A percentile compares a stretch with the other conserved stretches of the same genome.
Conservation (phyloP, 1,140 invertebrate species). For the Penaeus indicus region DNA sequence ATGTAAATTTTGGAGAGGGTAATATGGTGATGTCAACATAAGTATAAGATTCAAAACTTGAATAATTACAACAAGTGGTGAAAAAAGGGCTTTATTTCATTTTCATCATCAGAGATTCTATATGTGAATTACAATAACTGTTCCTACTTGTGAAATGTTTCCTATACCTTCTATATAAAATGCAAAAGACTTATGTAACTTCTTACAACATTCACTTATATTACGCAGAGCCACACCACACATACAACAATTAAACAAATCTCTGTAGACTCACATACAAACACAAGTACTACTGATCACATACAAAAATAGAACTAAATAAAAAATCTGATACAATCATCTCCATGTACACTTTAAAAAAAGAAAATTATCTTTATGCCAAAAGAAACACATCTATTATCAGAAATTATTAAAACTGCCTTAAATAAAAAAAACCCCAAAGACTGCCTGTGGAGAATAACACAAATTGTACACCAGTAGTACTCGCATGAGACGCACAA, state of each 20-base stretch:
- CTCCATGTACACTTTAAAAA: neutral
- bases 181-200: constrained; percentile 54
- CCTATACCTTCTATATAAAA: constrained; percentile 62
- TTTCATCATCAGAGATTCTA: constrained; percentile 63
- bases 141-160: constrained; percentile 61
- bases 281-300: constrained; percentile 40
- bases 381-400: neutral
- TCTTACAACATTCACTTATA: constrained; percentile 61
- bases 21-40: neutral
- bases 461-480: constrained; percentile 37
- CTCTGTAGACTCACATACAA: constrained; percentile 21
- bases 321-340: neutral
- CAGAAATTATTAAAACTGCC: neutral
- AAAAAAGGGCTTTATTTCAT: constrained; percentile 59
- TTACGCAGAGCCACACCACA: constrained; percentile 40
- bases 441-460: constrained; percentile 19
- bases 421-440: neutral
- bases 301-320: neutral
- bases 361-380: neutral
- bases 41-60: neutral
- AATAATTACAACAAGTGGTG: constrained; percentile 52
- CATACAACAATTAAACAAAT: constrained; percentile 25
- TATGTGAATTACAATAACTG: constrained; percentile 62
- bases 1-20: no score
- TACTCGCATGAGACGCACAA: constrained; percentile 45